Conservation (phyloP, 2,888 invertebrate species). For the Allophyes oxyacanthae region DNA sequence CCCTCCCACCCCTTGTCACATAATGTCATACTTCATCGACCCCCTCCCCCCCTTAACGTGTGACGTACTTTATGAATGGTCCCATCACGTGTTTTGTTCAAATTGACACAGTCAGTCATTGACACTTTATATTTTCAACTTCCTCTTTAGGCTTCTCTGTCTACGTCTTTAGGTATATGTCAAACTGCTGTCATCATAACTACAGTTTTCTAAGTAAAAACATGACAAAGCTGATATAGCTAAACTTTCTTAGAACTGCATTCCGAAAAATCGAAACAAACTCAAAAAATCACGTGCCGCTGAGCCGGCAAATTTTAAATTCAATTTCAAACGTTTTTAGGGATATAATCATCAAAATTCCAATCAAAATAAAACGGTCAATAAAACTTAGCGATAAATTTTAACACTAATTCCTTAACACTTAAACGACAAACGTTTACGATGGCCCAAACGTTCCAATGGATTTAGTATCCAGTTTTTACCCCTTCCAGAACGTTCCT, state of each 20-base stretch:
- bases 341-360: constrained; percentile 25
- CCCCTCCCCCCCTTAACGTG: too few relatives aligned
- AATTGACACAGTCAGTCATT: too few relatives aligned
- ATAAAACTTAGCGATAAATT: constrained; percentile 42
- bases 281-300: not conserved
- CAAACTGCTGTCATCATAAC: not conserved
- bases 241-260: too few relatives aligned
- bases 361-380: constrained; percentile 47
- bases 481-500: constrained; percentile 43
- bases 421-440: constrained; percentile 48
- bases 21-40: too few relatives aligned
- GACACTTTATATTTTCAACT: too few relatives aligned
- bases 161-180: too few relatives aligned
- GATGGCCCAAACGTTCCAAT: constrained; percentile 34
- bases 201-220: too few relatives aligned
- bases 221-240: too few relatives aligned
- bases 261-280: constrained; percentile 1
- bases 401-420: constrained; percentile 49
- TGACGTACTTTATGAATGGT: too few relatives aligned
- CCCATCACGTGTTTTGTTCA: too few relatives aligned
- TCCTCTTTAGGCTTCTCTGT: too few relatives aligned
- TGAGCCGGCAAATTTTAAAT: not conserved
- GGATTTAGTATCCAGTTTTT: constrained; percentile 43
- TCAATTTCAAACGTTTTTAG: constrained; percentile 1
- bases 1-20: too few relatives aligned